A percentile compares a stretch with the other conserved stretches of the same genome.
These are phyloP conservation scores for Odontamblyopus lacepedii DNA, from an alignment of 2,797 vertebrate species.

Conservation along the genomic window DNA sequence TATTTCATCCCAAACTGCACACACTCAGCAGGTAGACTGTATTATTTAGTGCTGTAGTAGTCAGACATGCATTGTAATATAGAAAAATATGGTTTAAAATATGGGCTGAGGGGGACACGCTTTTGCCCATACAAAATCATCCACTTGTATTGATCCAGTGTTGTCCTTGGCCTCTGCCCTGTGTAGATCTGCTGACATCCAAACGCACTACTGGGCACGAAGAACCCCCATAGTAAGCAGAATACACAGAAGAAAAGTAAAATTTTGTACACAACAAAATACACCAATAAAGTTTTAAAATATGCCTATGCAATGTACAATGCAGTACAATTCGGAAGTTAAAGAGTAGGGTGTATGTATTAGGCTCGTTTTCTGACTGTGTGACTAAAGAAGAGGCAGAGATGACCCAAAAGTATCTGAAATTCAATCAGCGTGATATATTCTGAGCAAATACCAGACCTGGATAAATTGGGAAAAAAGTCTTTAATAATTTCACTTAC, in stretches of 20 bases:
- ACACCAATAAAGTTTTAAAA: not conserved
- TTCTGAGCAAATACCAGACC: too few species aligned
- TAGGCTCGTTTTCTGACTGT: not conserved
- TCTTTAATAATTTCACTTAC: too few species aligned
- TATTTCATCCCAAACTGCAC: conserved; percentile 17
- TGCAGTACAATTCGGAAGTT: not conserved
- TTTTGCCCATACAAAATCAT: not conserved
- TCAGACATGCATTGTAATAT: not conserved
- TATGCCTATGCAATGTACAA: not conserved
- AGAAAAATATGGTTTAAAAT: conserved; percentile 7
- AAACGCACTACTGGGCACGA: not conserved
- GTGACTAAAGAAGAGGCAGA: not conserved
- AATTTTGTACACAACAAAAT: not conserved
- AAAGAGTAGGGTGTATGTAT: not conserved
- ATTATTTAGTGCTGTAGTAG: conserved; percentile 11
- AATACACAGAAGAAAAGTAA: not conserved
- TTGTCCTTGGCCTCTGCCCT: conserved; percentile 9
- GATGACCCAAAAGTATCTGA: too few species aligned
- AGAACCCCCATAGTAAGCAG: not conserved
- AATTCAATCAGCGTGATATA: too few species aligned
- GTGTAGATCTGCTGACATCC: not conserved
- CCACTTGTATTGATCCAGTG: conserved; percentile 7
- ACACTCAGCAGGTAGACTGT: conserved; percentile 22
- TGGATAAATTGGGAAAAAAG: too few species aligned
- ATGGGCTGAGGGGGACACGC: not conserved